Evolutionary conservation across 2,888 invertebrate species (phyloP), one percentile per base, ranked within the genome.

Genomic region (Lysandra bellargus): DNA sequence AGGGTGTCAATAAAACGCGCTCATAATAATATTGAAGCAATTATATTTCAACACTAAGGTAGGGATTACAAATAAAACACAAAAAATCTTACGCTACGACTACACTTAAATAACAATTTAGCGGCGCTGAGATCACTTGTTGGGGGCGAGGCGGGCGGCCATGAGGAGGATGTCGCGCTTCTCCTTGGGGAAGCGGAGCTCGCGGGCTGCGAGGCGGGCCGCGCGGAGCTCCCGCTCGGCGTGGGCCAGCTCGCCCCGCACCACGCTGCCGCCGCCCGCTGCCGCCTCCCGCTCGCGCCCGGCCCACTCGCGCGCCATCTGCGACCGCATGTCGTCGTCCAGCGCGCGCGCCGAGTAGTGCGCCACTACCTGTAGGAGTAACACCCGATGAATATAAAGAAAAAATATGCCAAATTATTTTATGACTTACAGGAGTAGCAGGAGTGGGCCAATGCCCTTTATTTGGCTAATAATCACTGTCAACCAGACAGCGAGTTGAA

Each of bases 251-350:
- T 99, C 98, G 82, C 97, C 95, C 1, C 97, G 96, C 78, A 98
- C 96, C 79, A 98, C 96, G 1, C 97, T 97, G 49, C 90, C 89
- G 49, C 88, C 89, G 23, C 87, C 83, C 9, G 88, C 85, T 49
- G 88, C 85, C 57, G 91, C 90, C 78, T 92, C 92, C 5, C 92
- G 85, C 82, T 92, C 92, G 77, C 97, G 95, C 12, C 98, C 97
- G 80, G 98, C 98, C 98, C 99, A 99, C 90, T 99, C 98, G 78
- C 98, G 95, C 17, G 98, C 98, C 98, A 99, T 99, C 93, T 98
- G 98, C 81, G 98, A 98, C 82, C 98, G 96, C 98, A 99, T 99
- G 88, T 98, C 98, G 87, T 99, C 99, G 87, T 99, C 98, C 44
- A 99, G 95, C 69, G 98, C 97, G 40, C 98, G 96, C 90, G 98